phyloP scores from a whole-genome alignment of 2,113 vertebrate species.

The Boleophthalmus pectinirostris region DNA sequence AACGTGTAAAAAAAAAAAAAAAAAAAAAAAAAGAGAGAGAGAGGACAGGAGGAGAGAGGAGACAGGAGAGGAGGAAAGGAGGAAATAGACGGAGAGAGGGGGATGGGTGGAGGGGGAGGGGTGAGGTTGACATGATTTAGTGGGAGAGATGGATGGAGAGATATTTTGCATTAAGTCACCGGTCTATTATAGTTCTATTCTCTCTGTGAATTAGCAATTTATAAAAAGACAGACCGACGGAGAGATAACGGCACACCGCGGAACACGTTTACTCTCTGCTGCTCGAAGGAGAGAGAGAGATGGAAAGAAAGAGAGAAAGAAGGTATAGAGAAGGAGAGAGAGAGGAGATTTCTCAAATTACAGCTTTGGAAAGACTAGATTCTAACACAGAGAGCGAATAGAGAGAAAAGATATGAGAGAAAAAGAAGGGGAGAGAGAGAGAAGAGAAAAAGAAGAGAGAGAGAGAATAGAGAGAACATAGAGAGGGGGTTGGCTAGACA shows the following conservation, averaged over 20 bases:
- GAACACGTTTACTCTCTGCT: constrained; percentile 6
- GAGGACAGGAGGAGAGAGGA: too few species aligned
- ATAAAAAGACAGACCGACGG: background rate
- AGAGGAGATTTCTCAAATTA: background rate
- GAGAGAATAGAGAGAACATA: too few species aligned
- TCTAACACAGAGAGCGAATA: too few species aligned
- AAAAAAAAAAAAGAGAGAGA: too few species aligned
- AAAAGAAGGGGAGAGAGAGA: too few species aligned
- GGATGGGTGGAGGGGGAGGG: background rate
- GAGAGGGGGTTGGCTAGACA: too few species aligned
- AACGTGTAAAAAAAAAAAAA: too few species aligned
- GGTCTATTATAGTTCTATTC: background rate
- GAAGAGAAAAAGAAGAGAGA: too few species aligned
- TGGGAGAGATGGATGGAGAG: constrained; percentile 31
- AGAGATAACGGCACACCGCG: background rate
- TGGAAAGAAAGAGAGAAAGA: too few species aligned
- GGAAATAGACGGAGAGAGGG: constrained; percentile 3
- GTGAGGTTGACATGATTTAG: constrained; percentile 28
- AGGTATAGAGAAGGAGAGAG: too few species aligned
- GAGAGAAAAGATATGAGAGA: too few species aligned
- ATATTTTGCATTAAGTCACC: constrained; percentile 16
- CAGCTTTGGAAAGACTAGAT: background rate
- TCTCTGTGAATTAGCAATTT: constrained; percentile 1
- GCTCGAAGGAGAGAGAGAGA: background rate
- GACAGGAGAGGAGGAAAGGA: background rate